phyloP scores from a whole-genome alignment of 2,888 invertebrate genomes.

The Caenorhabditis zanzibari region DNA sequence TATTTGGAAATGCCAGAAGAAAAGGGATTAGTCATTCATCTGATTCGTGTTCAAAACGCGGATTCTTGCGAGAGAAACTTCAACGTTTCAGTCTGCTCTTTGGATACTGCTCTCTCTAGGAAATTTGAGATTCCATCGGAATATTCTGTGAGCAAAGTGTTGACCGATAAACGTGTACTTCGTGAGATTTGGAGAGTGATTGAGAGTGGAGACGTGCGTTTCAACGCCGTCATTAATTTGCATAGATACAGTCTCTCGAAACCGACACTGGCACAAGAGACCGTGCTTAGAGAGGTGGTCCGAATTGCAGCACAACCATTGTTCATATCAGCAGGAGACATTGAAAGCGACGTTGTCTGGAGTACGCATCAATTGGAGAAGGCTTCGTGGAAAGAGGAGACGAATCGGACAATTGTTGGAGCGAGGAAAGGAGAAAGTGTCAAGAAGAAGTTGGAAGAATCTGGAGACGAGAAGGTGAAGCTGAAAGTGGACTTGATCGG shows the following conservation, averaged over 20 bases:
- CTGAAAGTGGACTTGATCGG: conserved; percentile 77
- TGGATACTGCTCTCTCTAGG: conserved; percentile 53
- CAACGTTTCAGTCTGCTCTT: conserved; percentile 36
- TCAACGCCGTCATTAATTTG: conserved; percentile 76
- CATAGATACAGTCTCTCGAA: conserved; percentile 73
- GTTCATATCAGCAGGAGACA: conserved; percentile 72
- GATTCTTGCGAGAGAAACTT: conserved; percentile 50
- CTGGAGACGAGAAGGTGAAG: conserved; percentile 75
- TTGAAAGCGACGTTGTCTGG: conserved; percentile 72
- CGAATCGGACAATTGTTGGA: conserved; percentile 45
- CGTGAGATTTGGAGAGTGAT: conserved; percentile 61
- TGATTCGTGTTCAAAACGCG: conserved; percentile 47
- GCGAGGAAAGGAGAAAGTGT: conserved; percentile 58
- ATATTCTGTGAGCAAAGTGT: conserved; percentile 56
- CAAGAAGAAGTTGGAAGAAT: conserved; percentile 65
- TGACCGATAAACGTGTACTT: conserved; percentile 58
- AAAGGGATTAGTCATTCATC: conserved; percentile 40
- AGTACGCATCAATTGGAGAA: conserved; percentile 67
- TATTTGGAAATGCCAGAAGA: conserved; percentile 67
- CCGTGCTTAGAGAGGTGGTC: conserved; percentile 68
- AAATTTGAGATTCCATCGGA: conserved; percentile 41
- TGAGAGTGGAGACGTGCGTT: conserved; percentile 65
- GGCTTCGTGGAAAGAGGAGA: conserved; percentile 38
- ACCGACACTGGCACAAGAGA: conserved; percentile 68
- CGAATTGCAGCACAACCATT: conserved; percentile 76